Base-by-base conservation (phyloP, 2,797 vertebrate genomes). In the Nasua narica region DNA sequence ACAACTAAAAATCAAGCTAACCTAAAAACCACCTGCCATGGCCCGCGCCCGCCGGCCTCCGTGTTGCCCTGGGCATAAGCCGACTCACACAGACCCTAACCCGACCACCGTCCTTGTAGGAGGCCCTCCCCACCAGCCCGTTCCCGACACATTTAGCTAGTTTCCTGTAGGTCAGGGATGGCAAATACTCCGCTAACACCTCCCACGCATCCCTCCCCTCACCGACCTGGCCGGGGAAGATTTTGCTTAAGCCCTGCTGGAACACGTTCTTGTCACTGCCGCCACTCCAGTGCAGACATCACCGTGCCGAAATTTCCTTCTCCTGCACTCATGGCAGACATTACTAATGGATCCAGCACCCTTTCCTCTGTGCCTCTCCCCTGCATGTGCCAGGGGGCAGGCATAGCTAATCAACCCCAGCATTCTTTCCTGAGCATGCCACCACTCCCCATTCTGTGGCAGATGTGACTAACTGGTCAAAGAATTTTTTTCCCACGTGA, bases 161-260 rank as follows among this genome's bases (percentile, higher is more conserved):
- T 69, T 89, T 92, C 77, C 88, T 82, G 0, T 96, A 78, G 92
- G n/a, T 92, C 74, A 90, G 96, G 87, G 96, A 78, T 97, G 97
- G 97, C 96, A 97, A 82, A 94, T 96, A 87, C 48, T 52, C 7
- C 6, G 32, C 40, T 84, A 58, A 65, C n/a, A 62, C 25, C 43
- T 15, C 62, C 48, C 21, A 10, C 1, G 27, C 56, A 37, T 67
- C 19, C 43, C 46, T 72, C 54, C 29, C 21, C 25, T 88, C 40
- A 21, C 35, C 25, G 58, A 62, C 46, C 69, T 82, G 69, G 43
- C 72, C 11, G 0, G 25, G 46, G 86, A n/a, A 69, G 37, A 46
- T 74, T 90, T 87, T 69, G 50, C 70, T 87, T 27, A 76, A 82
- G 60, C 32, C 43, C 46, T 74, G 8, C 74, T 62, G 62, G 87